Evolutionary conservation across 2,888 invertebrate species (phyloP).

Genomic region (Acrobasis consociella): DNA sequence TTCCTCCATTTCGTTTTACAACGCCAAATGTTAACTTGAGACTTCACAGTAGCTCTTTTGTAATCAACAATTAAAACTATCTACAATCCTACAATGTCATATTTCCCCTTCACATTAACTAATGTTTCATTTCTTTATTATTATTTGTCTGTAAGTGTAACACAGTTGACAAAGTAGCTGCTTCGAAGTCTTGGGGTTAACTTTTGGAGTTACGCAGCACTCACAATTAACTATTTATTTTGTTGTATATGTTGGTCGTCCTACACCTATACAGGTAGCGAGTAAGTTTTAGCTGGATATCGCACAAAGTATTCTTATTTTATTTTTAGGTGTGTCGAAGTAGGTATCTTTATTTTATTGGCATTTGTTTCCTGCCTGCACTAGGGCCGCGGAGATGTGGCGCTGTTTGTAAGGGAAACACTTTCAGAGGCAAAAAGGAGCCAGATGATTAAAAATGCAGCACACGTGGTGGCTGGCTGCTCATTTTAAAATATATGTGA

Average conservation of each 20-base stretch:
- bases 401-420: neutral
- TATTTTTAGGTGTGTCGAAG: conserved; percentile 5
- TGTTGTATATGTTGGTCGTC: conserved; percentile 29
- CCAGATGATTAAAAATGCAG: too few species aligned
- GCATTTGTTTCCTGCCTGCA: neutral
- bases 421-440: too few species aligned
- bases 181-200: neutral
- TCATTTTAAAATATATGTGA: too few species aligned
- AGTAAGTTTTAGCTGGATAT: conserved; percentile 20
- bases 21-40: neutral
- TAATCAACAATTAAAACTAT: neutral
- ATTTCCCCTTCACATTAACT: neutral
- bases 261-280: conserved; percentile 15
- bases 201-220: neutral
- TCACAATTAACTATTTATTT: conserved; percentile 17
- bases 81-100: neutral
- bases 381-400: neutral
- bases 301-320: conserved; percentile 24
- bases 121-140: too few species aligned
- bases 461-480: too few species aligned
- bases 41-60: neutral
- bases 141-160: neutral
- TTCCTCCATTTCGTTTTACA: neutral
- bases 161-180: neutral
- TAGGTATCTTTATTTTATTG: conserved; percentile 24